Percentiles rank a stretch among this genome's conserved stretches.
phyloP scores from a whole-genome alignment of 2,113 vertebrate genomes.

The Coreoperca whiteheadi region DNA sequence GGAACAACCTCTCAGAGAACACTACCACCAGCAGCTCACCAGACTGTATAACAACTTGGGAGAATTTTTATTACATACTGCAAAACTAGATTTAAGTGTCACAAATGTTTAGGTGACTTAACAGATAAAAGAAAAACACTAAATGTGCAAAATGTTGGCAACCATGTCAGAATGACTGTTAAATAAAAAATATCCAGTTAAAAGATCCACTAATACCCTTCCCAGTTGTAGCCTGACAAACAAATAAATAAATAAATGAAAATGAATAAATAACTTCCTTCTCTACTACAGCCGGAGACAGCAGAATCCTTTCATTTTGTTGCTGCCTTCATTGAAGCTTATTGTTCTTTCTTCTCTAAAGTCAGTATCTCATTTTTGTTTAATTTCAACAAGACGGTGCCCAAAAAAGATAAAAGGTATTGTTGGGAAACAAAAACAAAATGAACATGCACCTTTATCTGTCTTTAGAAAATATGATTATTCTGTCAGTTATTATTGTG shows the following conservation, averaged over 20 bases:
- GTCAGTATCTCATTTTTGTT: conserved; percentile 27
- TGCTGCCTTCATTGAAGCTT: background rate
- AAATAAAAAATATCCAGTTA: background rate
- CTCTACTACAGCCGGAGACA: background rate
- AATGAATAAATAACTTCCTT: conserved; percentile 25
- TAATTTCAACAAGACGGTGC: conserved; percentile 22
- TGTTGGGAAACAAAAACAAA: conserved; percentile 19
- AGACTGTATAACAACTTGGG: background rate
- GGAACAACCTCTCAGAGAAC: background rate
- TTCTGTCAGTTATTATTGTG: conserved; percentile 15
- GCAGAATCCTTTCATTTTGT: conserved; percentile 26
- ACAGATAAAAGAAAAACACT: background rate
- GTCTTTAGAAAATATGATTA: conserved; percentile 45
- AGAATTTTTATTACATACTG: background rate
- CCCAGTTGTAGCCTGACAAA: conserved; percentile 4
- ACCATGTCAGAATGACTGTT: background rate
- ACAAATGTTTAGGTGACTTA: background rate
- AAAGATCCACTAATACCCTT: conserved; percentile 15
- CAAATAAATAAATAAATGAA: conserved; percentile 27
- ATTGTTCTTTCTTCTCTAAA: conserved; percentile 44
- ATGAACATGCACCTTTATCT: conserved; percentile 22
- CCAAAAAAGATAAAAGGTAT: conserved; percentile 12
- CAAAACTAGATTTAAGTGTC: background rate
- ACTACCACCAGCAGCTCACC: background rate
- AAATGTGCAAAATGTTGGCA: conserved; percentile 2